Evolutionary conservation across 2,113 vertebrate species (phyloP).

Genomic region (Chascanopsetta lugubris): DNA sequence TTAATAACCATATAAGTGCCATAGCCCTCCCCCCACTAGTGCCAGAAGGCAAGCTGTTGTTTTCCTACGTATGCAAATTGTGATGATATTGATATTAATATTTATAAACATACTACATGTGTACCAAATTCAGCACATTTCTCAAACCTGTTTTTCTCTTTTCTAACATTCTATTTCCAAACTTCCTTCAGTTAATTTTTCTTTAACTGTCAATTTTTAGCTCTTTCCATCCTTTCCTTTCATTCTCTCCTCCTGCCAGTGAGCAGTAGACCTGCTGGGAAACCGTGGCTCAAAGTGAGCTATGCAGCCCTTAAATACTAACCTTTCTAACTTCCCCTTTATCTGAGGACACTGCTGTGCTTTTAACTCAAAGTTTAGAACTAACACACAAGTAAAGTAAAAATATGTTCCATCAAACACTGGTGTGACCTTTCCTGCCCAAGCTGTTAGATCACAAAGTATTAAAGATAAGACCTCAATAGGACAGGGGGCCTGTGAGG

Average conservation of each 20-base stretch:
- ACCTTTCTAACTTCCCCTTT: constrained; percentile 26
- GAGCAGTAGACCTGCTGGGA: constrained; percentile 32
- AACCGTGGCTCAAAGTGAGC: constrained; percentile 10
- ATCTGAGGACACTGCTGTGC: constrained; percentile 25
- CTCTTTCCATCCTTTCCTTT: neutral
- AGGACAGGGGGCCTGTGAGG: constrained; percentile 7
- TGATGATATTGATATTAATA: too few relatives aligned
- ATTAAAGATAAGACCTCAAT: constrained; percentile 2
- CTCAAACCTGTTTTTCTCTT: too few relatives aligned
- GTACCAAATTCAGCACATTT: too few relatives aligned
- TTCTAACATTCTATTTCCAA: too few relatives aligned
- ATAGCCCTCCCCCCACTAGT: too few relatives aligned
- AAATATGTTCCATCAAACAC: constrained; percentile 13
- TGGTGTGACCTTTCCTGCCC: constrained; percentile 13
- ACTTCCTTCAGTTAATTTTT: neutral
- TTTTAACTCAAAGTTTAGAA: constrained; percentile 25
- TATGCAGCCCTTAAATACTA: constrained; percentile 30
- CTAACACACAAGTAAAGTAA: constrained; percentile 4
- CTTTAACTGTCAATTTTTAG: constrained; percentile 1
- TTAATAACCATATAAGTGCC: too few relatives aligned
- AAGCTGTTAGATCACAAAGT: constrained; percentile 3
- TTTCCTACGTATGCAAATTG: too few relatives aligned
- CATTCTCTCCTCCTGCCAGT: neutral
- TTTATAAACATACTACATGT: too few relatives aligned
- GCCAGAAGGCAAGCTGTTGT: too few relatives aligned